Percentiles rank a stretch among this genome's conserved stretches.
These are phyloP conservation scores for Anthophora plumipes DNA, from an alignment of 2,888 invertebrate genomes.

Conservation along the genomic window DNA sequence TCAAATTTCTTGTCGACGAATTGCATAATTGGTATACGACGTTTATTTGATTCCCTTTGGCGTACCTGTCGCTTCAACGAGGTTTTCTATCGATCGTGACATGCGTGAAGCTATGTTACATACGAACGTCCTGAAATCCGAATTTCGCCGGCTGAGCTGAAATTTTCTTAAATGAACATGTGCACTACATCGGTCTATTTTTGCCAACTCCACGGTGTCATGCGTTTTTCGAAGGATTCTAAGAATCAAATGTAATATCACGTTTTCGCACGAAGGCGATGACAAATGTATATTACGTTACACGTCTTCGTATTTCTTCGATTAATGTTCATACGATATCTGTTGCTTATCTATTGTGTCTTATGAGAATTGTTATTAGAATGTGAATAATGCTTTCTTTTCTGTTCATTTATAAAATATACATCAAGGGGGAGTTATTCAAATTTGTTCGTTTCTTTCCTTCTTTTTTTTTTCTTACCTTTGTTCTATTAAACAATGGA, in stretches of 20 bases:
- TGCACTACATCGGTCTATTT: slow-evolving; percentile 30
- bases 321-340: neutral
- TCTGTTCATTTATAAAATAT: neutral
- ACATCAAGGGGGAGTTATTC: neutral
- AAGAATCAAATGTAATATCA: neutral
- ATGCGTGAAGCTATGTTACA: neutral
- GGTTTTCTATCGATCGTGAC: slow-evolving; percentile 24
- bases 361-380: neutral
- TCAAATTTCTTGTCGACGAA: neutral
- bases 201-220: neutral
- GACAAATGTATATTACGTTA: neutral
- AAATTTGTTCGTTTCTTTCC: too few relatives aligned
- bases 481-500: too few relatives aligned
- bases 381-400: neutral
- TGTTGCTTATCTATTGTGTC: neutral
- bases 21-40: too few relatives aligned
- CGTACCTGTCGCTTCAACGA: slow-evolving; percentile 27
- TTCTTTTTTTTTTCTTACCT: too few relatives aligned
- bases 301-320: neutral
- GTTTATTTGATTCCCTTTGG: neutral
- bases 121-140: neutral
- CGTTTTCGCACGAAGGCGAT: neutral
- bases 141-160: neutral
- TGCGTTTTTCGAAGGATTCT: slow-evolving; percentile 2
- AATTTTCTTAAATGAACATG: neutral